Percentiles rank a stretch among this genome's conserved stretches.
These are phyloP conservation scores for Hassar affinis DNA, from an alignment of 2,113 vertebrate species.

Conservation along the genomic window DNA sequence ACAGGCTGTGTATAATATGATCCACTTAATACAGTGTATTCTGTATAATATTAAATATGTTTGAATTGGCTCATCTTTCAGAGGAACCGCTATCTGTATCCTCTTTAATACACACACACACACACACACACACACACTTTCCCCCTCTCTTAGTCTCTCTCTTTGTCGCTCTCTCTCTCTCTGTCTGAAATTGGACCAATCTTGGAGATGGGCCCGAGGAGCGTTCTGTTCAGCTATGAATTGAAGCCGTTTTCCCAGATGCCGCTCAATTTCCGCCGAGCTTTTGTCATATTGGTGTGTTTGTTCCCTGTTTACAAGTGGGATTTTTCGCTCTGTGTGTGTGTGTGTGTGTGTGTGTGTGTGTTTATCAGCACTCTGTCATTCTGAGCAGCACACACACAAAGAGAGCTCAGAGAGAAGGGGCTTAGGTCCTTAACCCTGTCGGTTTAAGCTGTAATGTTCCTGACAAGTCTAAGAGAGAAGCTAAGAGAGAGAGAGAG, in stretches of 20 bases:
- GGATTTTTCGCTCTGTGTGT: conserved; percentile 40
- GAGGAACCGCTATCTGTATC: not conserved
- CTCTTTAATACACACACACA: conserved; percentile 14
- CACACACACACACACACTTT: not conserved
- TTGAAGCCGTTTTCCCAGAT: conserved; percentile 49
- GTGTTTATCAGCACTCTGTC: conserved; percentile 49
- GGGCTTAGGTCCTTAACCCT: conserved; percentile 55
- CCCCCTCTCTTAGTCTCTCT: too few relatives aligned
- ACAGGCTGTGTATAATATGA: not conserved
- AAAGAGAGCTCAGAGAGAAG: conserved; percentile 36
- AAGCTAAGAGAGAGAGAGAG: not conserved
- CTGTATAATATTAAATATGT: not conserved
- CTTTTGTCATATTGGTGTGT: conserved; percentile 55
- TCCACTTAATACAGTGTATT: not conserved
- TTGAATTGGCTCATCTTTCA: not conserved
- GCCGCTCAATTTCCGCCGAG: conserved; percentile 53
- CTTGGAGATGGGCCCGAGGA: conserved; percentile 35
- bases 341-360: conserved; percentile 31
- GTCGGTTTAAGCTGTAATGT: conserved; percentile 55
- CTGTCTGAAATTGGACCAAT: conserved; percentile 13
- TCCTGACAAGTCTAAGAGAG: conserved; percentile 48
- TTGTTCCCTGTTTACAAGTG: conserved; percentile 56
- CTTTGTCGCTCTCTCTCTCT: too few relatives aligned
- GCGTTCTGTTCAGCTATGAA: conserved; percentile 44
- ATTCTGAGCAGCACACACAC: conserved; percentile 32